Percentiles rank a stretch among this genome's conserved stretches.
These are phyloP conservation scores for Charadrius vociferus DNA, from an alignment of 2,113 vertebrate genomes.

Conservation along the genomic window DNA sequence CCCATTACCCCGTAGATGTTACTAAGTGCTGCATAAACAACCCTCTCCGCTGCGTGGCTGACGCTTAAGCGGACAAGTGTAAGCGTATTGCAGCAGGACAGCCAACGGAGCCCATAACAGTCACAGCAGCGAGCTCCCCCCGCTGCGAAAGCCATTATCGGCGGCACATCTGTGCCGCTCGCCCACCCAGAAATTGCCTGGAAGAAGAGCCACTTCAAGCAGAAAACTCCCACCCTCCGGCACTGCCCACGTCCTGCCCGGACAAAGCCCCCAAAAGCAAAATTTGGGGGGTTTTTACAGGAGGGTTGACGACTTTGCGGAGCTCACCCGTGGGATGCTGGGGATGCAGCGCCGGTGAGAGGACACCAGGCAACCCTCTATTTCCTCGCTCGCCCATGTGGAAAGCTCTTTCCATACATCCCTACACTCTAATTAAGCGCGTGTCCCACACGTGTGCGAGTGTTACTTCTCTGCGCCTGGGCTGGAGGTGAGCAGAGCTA, in stretches of 20 bases:
- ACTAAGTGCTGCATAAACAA: conserved; percentile 53
- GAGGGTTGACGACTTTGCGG: accelerated
- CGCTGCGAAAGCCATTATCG: neutral
- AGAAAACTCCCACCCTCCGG: neutral
- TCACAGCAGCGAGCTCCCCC: neutral
- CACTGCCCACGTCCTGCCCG: neutral
- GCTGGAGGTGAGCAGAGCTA: neutral
- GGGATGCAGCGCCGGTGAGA: no score
- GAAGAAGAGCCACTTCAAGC: neutral
- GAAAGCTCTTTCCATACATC: accelerated
- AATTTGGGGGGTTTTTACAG: neutral
- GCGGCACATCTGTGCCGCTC: neutral
- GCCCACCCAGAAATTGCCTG: neutral
- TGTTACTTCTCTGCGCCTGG: accelerated
- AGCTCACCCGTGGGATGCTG: accelerated
- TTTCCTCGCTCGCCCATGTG: accelerated
- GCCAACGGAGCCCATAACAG: conserved; percentile 16
- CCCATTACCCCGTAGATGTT: conserved; percentile 43
- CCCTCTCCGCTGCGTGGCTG: conserved; percentile 37
- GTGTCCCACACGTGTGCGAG: accelerated
- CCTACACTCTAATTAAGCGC: accelerated
- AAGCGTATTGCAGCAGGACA: conserved; percentile 45
- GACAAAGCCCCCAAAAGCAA: no score
- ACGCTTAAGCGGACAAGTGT: conserved; percentile 35
- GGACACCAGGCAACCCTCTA: accelerated